Conservation (phyloP, 1,140 invertebrate species). For the Brachionus sp. region DNA sequence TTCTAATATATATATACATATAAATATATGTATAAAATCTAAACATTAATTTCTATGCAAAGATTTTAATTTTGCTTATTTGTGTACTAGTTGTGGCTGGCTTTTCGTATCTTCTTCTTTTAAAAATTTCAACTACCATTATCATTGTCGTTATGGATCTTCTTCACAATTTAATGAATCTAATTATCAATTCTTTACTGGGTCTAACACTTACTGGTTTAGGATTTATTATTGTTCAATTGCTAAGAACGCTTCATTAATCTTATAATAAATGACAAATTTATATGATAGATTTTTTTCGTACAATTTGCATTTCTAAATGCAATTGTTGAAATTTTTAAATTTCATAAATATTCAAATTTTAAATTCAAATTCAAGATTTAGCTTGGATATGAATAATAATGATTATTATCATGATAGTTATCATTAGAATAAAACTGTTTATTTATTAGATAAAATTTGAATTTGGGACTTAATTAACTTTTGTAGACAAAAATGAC, state of each 20-base stretch:
- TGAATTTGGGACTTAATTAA: background rate
- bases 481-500: background rate
- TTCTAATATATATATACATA: background rate
- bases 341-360: slow-evolving; percentile 45
- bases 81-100: background rate
- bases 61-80: background rate
- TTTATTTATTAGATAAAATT: slow-evolving; percentile 37
- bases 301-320: slow-evolving; percentile 11
- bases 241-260: slow-evolving; percentile 20
- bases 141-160: background rate
- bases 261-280: background rate
- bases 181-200: too few species aligned
- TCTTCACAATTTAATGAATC: too few species aligned
- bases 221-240: background rate
- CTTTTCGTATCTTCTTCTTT: background rate
- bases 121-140: background rate
- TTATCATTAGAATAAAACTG: slow-evolving; percentile 1
- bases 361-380: slow-evolving; percentile 30
- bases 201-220: too few species aligned
- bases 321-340: background rate
- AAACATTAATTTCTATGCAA: slow-evolving; percentile 17
- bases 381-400: slow-evolving; percentile 20
- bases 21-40: background rate
- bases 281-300: background rate
- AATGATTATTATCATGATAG: background rate